phyloP scores from a whole-genome alignment of 1,140 invertebrate genomes.

The Penaeus vannamei region DNA sequence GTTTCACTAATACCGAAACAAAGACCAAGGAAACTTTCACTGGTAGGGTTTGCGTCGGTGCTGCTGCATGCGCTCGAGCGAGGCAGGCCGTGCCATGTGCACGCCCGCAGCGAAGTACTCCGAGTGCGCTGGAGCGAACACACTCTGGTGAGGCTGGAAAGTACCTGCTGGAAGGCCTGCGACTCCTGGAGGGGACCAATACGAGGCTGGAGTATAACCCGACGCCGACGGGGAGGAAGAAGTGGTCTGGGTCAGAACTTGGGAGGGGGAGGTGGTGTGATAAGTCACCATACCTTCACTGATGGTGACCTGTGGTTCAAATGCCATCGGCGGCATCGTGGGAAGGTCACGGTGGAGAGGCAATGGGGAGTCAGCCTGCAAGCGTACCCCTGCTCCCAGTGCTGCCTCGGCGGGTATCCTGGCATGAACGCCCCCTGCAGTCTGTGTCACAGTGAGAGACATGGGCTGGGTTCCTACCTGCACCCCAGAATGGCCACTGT shows the following conservation, averaged over 20 bases:
- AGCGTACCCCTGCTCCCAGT: conserved; percentile 57
- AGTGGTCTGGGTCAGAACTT: conserved; percentile 61
- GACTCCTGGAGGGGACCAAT: conserved; percentile 63
- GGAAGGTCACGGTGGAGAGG: conserved; percentile 62
- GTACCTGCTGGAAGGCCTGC: conserved; percentile 55
- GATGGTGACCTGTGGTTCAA: conserved; percentile 65
- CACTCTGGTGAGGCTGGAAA: conserved; percentile 66
- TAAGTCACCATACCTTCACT: conserved; percentile 65
- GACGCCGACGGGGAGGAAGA: conserved; percentile 56
- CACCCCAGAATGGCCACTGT: conserved; percentile 46
- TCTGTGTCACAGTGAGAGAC: conserved; percentile 60
- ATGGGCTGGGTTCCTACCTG: conserved; percentile 56
- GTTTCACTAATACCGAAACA: too few species aligned
- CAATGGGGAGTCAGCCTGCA: conserved; percentile 61
- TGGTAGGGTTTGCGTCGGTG: conserved; percentile 66
- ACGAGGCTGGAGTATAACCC: conserved; percentile 61
- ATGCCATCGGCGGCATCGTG: conserved; percentile 63
- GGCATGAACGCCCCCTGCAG: conserved; percentile 56
- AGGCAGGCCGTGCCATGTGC: conserved; percentile 63
- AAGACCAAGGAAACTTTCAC: conserved; percentile 28
- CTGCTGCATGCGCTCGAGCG: conserved; percentile 64
- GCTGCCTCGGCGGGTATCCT: conserved; percentile 62
- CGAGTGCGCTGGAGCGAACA: conserved; percentile 63
- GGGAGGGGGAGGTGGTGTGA: conserved; percentile 64
- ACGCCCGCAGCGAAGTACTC: conserved; percentile 65